These are phyloP conservation scores for Dinoponera quadriceps DNA, from an alignment of 1,140 invertebrate species.

Conservation along the genomic window DNA sequence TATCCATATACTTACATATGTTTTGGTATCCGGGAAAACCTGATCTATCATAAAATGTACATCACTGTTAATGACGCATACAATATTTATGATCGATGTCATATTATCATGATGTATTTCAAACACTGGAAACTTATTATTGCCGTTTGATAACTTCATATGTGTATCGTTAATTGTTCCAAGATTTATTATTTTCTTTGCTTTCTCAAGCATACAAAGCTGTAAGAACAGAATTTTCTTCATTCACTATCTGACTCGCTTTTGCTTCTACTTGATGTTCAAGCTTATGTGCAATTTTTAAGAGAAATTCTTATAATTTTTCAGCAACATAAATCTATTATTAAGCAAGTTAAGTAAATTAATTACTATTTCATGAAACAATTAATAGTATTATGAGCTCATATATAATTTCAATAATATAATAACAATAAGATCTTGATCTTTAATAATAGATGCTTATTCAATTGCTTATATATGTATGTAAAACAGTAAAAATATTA, in stretches of 20 bases:
- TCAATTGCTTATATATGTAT: too few relatives aligned
- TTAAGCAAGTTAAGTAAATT: too few relatives aligned
- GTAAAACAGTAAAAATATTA: not conserved
- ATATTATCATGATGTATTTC: slow-evolving; percentile 43
- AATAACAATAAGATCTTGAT: not conserved
- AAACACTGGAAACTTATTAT: slow-evolving; percentile 19
- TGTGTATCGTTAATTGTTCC: slow-evolving; percentile 65
- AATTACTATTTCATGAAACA: not conserved
- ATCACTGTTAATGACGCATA: slow-evolving; percentile 34
- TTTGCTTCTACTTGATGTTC: too few relatives aligned
- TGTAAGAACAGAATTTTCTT: slow-evolving; percentile 31
- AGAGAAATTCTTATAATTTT: too few relatives aligned
- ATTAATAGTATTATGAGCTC: not conserved
- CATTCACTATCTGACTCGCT: not conserved
- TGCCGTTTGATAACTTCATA: not conserved
- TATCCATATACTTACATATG: slow-evolving; percentile 49
- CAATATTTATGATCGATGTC: slow-evolving; percentile 47
- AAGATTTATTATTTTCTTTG: slow-evolving; percentile 1
- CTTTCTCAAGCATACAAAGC: slow-evolving; percentile 45
- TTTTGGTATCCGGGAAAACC: too few relatives aligned
- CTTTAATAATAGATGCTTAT: not conserved
- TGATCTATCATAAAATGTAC: not conserved
- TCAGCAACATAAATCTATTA: too few relatives aligned
- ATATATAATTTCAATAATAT: not conserved
- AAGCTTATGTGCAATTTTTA: too few relatives aligned